Evolutionary conservation across 2,113 vertebrate genomes (phyloP).

Genomic region (Rhinolophus ferrumequinum): DNA sequence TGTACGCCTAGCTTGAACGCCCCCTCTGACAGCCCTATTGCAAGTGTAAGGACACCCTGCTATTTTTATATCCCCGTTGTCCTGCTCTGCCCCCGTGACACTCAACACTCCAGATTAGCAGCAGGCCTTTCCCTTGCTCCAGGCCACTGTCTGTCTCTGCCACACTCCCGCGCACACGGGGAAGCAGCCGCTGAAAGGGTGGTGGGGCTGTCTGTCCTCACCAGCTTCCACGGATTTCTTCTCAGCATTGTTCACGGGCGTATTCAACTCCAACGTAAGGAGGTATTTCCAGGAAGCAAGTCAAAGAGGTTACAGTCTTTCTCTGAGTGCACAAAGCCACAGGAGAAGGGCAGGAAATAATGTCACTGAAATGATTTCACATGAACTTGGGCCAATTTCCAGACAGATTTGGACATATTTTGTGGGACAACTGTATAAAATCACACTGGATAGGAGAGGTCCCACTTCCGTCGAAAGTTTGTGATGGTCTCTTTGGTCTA

Average conservation of each 20-base stretch:
- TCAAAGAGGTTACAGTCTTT: conserved; percentile 53
- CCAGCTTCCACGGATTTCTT: conserved; percentile 51
- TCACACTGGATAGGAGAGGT: conserved; percentile 45
- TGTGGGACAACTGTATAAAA: conserved; percentile 58
- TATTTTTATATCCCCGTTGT: conserved; percentile 77
- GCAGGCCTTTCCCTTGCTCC: conserved; percentile 52
- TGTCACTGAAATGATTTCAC: background rate
- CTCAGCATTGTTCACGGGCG: conserved; percentile 23
- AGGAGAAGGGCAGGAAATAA: conserved; percentile 50
- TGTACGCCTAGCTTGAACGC: conserved; percentile 55
- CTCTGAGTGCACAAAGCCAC: conserved; percentile 61
- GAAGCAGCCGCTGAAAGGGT: background rate
- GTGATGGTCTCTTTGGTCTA: background rate
- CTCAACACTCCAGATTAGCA: conserved; percentile 76
- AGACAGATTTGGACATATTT: conserved; percentile 45
- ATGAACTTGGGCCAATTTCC: background rate
- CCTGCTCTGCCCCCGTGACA: conserved; percentile 75
- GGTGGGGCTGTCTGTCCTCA: background rate
- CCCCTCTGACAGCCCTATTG: conserved; percentile 56
- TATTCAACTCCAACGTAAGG: conserved; percentile 35
- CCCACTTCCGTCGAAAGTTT: conserved; percentile 2
- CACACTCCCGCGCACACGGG: background rate
- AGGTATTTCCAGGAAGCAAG: conserved; percentile 59
- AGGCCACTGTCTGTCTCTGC: conserved; percentile 47
- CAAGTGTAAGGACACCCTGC: conserved; percentile 69